Percentiles rank a stretch among this genome's conserved stretches.
These are phyloP conservation scores for Harlomillsia oculata DNA, from an alignment of 1,140 invertebrate species.

Conservation along the genomic window DNA sequence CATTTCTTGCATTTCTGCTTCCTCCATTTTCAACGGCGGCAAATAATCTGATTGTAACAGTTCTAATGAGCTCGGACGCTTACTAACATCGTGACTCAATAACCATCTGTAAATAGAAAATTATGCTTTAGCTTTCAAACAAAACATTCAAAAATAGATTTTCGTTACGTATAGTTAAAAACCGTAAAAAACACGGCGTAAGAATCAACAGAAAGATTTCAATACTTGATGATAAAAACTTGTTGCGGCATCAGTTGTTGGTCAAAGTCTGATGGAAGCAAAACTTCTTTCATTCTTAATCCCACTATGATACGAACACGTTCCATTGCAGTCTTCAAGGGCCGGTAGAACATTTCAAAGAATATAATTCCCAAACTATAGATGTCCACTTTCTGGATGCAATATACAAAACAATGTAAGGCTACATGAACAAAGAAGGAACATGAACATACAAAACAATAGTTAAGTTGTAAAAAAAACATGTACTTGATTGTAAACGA, in stretches of 20 bases:
- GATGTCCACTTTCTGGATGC: slow-evolving; percentile 79
- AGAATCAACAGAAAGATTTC: slow-evolving; percentile 24
- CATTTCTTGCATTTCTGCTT: slow-evolving; percentile 65
- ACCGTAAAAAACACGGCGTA: not conserved
- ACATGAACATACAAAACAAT: not conserved
- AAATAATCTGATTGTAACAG: slow-evolving; percentile 68
- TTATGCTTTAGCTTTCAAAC: not conserved
- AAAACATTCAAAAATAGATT: not conserved
- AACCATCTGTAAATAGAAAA: slow-evolving; percentile 54
- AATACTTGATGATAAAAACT: slow-evolving; percentile 43
- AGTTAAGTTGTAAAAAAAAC: not conserved
- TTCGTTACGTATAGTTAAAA: not conserved
- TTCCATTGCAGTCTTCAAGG: slow-evolving; percentile 78
- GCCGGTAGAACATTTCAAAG: slow-evolving; percentile 86
- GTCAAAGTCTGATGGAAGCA: slow-evolving; percentile 55
- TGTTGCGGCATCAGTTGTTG: slow-evolving; percentile 43
- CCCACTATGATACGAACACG: slow-evolving; percentile 63
- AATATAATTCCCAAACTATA: slow-evolving; percentile 84
- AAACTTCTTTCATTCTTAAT: slow-evolving; percentile 55
- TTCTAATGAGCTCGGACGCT: slow-evolving; percentile 71
- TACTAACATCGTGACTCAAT: slow-evolving; percentile 69
- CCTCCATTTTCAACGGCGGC: slow-evolving; percentile 65
- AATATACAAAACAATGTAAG: slow-evolving; percentile 28
- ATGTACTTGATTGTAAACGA: slow-evolving; percentile 58
- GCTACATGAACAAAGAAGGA: not conserved